Evolutionary conservation across 2,113 vertebrate genomes (phyloP), one percentile per base, ranked within the genome.

Genomic region (Acrocephalus kingi): DNA sequence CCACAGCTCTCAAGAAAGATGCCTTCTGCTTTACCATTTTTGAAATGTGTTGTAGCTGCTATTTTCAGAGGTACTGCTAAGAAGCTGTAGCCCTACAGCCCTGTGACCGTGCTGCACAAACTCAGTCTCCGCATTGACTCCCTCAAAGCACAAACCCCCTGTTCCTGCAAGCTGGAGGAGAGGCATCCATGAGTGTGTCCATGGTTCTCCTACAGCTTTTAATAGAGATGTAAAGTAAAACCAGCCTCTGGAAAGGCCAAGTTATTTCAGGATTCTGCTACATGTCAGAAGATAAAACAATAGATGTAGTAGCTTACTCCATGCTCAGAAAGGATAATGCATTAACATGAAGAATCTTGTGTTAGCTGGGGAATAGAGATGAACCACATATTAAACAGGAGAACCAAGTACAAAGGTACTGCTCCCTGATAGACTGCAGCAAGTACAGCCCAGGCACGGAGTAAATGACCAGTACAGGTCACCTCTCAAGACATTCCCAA

Each of bases 51-150:
- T 15, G 45, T 63, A 89, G 62, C 74, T 95, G 59, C 96, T 96
- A 94, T 96, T 96, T 94, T 95, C 93, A 96, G 95, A 62, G 24
- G 81, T 30, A 51, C 80, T 81, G 82, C 61, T 82, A 80, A 72
- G 54, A 91, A 58, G 46, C 90, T 87, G 66, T 13, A 95, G 82
- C 22, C 45, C 58, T 39, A 61, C 81, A 95, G 61, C 46, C 74
- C 77, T 76, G 84, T 51, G 56, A 84, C 68, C 35, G 1, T 13
- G 58, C 75, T 76, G 85, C 67, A 93, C 66, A 86, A 95, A 89
- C 25, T 58, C 87, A 54, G 18, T 23, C 27, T 76, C 72, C 3
- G 21, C 45, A 33, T 0, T 49, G 54, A 56, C 59, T 56, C 27
- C 30, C 23, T 37, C 55, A 59, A 78, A 78, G 76, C 21, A 78